phyloP scores from a whole-genome alignment of 2,797 vertebrate genomes.

The Periparus ater region DNA sequence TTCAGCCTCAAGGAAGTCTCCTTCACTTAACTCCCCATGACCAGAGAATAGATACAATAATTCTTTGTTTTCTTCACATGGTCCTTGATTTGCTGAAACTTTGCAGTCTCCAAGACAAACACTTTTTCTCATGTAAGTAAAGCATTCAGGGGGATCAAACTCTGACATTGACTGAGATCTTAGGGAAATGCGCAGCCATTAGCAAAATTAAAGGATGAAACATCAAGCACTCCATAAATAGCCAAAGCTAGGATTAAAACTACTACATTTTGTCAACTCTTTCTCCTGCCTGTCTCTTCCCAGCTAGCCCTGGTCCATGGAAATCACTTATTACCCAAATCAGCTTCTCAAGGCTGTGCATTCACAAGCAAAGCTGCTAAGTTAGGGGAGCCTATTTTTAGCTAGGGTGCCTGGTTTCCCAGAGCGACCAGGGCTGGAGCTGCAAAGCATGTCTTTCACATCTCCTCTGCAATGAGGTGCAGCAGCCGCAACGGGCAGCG shows the following conservation, averaged over 20 bases:
- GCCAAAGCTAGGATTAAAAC: neutral
- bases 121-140: neutral
- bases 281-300: neutral
- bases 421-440: neutral
- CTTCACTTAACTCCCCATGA: neutral
- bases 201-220: neutral
- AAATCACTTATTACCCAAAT: neutral
- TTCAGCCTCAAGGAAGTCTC: neutral
- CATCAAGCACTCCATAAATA: neutral
- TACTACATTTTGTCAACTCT: neutral
- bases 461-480: neutral
- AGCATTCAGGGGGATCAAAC: neutral
- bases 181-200: neutral
- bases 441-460: neutral
- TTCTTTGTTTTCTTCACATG: neutral
- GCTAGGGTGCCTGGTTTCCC: neutral
- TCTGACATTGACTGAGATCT: neutral
- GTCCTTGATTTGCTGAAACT: neutral
- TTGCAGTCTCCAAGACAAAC: neutral
- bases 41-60: neutral
- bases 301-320: neutral
- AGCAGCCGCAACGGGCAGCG: neutral
- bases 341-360: neutral
- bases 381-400: conserved; percentile 5
- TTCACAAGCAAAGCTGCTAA: neutral